Evolutionary conservation across 2,888 invertebrate species (phyloP).

Genomic region (Nemurella pictetii): DNA sequence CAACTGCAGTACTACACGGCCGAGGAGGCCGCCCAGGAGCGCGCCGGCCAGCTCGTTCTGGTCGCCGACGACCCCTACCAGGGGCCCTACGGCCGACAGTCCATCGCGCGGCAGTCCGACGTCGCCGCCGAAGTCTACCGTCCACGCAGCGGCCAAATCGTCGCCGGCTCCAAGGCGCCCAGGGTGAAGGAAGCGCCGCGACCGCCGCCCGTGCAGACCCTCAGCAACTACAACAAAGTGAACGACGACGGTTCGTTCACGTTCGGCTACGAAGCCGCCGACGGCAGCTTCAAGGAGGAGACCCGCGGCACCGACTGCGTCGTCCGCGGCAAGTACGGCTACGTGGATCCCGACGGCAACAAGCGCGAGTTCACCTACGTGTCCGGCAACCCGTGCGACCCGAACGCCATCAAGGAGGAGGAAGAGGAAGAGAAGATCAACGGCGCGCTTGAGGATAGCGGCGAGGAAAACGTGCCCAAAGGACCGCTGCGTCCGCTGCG

Average conservation of each 20-base stretch:
- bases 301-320: conserved; percentile 84
- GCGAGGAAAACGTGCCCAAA: conserved; percentile 64
- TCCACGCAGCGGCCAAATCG: conserved; percentile 9
- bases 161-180: conserved; percentile 48
- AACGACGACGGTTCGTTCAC: conserved; percentile 85
- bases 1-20: conserved; percentile 53
- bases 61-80: conserved; percentile 55
- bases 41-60: conserved; percentile 49
- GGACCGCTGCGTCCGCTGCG: conserved; percentile 47
- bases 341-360: conserved; percentile 84
- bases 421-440: conserved; percentile 60
- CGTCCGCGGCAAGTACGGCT: conserved; percentile 84
- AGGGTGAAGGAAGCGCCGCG: conserved; percentile 62
- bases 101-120: conserved; percentile 36
- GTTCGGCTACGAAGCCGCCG: conserved; percentile 82
- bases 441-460: conserved; percentile 55
- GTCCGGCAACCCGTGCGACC: conserved; percentile 83
- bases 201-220: conserved; percentile 78
- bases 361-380: conserved; percentile 85
- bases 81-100: conserved; percentile 52
- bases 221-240: conserved; percentile 79
- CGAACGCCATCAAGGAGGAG: conserved; percentile 74
- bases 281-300: conserved; percentile 85
- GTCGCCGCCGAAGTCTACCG: conserved; percentile 30
- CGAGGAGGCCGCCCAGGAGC: conserved; percentile 49